Conservation (phyloP, 2,113 vertebrate species). For the Pseudorhombus dupliciocellatus region DNA sequence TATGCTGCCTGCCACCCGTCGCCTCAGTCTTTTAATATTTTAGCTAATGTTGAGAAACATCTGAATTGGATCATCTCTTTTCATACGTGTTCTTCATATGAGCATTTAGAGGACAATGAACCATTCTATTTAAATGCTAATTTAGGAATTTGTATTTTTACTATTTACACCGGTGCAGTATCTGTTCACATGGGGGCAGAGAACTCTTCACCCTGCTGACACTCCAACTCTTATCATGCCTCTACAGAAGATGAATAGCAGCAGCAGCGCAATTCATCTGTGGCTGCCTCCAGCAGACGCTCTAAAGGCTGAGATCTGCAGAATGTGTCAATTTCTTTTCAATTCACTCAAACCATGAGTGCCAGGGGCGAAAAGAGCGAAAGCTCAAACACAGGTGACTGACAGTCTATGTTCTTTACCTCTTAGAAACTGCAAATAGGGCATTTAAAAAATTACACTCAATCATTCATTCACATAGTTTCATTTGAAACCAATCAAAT, state of each 20-base stretch:
- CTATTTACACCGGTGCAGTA: not conserved
- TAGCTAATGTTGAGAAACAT: no score
- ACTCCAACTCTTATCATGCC: not conserved
- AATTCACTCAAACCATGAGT: not conserved
- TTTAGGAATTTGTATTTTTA: no score
- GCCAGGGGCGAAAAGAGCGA: not conserved
- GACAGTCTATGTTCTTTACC: not conserved
- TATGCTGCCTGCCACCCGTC: no score
- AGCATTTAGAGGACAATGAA: no score
- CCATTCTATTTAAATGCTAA: no score
- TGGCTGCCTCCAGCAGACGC: not conserved
- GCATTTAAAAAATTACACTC: not conserved
- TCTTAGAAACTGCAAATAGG: not conserved
- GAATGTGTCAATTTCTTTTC: not conserved
- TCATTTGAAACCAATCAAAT: constrained; percentile 15
- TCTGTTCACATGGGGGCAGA: not conserved
- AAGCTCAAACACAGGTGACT: not conserved
- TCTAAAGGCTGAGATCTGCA: not conserved
- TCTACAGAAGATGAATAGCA: constrained; percentile 9
- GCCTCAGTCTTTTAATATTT: no score
- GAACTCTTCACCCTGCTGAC: not conserved
- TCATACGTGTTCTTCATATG: no score
- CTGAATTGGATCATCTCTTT: no score
- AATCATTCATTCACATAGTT: constrained; percentile 1
- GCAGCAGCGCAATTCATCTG: not conserved